phyloP scores from a whole-genome alignment of 2,797 vertebrate species.

The Pempheris klunzingeri region DNA sequence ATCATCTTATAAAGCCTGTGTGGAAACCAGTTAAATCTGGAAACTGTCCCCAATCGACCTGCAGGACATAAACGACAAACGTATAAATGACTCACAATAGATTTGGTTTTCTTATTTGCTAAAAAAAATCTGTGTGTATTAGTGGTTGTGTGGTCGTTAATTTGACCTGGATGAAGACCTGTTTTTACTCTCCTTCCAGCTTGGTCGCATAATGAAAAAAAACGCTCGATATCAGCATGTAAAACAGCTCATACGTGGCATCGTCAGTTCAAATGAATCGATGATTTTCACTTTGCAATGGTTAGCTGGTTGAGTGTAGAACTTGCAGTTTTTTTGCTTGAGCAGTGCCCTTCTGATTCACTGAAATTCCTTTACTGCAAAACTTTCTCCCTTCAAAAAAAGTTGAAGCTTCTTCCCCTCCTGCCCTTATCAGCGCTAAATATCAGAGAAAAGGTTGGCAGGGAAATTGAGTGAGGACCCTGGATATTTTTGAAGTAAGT shows the following conservation, averaged over 20 bases:
- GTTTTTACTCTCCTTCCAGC: not conserved
- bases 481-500: slow-evolving; percentile 24
- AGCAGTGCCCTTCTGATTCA: slow-evolving; percentile 2
- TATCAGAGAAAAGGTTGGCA: slow-evolving; percentile 30
- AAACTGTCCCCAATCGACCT: too few species aligned
- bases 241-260: not conserved
- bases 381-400: slow-evolving; percentile 12
- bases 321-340: slow-evolving; percentile 10
- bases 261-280: not conserved
- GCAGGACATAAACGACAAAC: too few species aligned
- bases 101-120: too few species aligned
- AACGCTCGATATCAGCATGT: not conserved
- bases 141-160: not conserved
- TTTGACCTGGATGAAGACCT: not conserved
- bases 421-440: slow-evolving; percentile 17
- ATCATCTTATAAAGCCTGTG: too few species aligned
- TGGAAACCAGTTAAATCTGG: too few species aligned
- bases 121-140: not conserved
- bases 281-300: not conserved
- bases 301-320: not conserved
- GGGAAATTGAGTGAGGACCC: slow-evolving; percentile 6
- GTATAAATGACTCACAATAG: too few species aligned
- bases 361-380: slow-evolving; percentile 7
- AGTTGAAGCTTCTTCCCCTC: not conserved
- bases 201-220: not conserved